phyloP scores from a whole-genome alignment of 2,113 vertebrate species.

The Platichthys stellatus region DNA sequence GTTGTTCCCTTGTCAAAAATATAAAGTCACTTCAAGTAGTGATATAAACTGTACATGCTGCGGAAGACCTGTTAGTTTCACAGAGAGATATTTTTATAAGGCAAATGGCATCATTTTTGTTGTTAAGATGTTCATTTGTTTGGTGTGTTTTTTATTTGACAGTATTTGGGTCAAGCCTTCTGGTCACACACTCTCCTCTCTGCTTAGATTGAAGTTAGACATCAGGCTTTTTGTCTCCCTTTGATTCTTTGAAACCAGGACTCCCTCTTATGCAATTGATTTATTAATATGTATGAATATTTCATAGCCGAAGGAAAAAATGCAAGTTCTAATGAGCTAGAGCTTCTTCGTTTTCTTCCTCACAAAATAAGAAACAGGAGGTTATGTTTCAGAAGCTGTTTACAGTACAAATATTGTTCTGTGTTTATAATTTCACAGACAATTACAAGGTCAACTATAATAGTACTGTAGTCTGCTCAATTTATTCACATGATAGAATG shows the following conservation, averaged over 20 bases:
- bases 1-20: background rate
- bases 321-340: constrained; percentile 43
- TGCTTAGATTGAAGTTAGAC: constrained; percentile 17
- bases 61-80: background rate
- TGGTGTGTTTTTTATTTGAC: background rate
- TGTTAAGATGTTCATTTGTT: background rate
- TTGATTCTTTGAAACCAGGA: constrained; percentile 42
- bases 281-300: constrained; percentile 67
- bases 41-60: background rate
- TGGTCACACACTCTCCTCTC: constrained; percentile 10
- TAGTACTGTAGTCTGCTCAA: too few relatives aligned
- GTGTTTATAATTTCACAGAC: background rate
- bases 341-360: constrained; percentile 13
- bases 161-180: constrained; percentile 36
- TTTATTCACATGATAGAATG: too few relatives aligned
- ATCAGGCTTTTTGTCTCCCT: constrained; percentile 32
- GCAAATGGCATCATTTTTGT: background rate
- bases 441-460: background rate
- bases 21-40: background rate
- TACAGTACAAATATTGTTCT: background rate
- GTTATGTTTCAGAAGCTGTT: background rate
- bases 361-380: background rate
- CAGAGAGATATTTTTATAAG: background rate
- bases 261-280: constrained; percentile 41
- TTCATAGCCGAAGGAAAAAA: constrained; percentile 35